Percentiles rank a stretch among this genome's conserved stretches.
Evolutionary conservation across 2,113 vertebrate genomes (phyloP).

Genomic region (Bos indicus): DNA sequence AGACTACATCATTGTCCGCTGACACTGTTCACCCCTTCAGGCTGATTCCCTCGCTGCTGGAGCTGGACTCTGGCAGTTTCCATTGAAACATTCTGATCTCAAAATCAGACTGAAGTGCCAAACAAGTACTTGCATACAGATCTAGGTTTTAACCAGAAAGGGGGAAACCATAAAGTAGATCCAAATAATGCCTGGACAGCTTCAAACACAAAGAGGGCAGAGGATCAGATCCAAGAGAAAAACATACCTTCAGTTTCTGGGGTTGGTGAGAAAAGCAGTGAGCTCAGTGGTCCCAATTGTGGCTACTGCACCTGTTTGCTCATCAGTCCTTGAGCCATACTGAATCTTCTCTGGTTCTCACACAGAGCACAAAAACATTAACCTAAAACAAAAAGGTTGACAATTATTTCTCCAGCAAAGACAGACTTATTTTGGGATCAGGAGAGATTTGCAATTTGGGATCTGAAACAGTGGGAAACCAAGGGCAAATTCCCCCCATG

Average conservation of each 20-base stretch:
- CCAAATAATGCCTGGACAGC: not conserved
- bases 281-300: not conserved
- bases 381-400: not conserved
- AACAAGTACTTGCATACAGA: not conserved
- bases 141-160: not conserved
- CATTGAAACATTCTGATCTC: not conserved
- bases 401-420: not conserved
- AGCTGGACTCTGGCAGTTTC: too few species aligned
- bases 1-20: too few species aligned
- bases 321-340: not conserved
- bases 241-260: not conserved
- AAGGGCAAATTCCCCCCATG: not conserved
- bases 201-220: not conserved
- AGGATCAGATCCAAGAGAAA: not conserved
- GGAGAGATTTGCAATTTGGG: not conserved
- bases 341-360: not conserved
- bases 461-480: not conserved
- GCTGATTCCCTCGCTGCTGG: too few species aligned
- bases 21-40: too few species aligned
- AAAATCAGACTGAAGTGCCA: not conserved
- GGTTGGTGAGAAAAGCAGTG: not conserved
- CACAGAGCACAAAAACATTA: not conserved
- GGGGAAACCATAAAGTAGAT: not conserved
- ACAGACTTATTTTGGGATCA: not conserved
- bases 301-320: not conserved